Conservation (phyloP, 53 echinoderm and acorn worm species). For the Paelopatides confundens region DNA sequence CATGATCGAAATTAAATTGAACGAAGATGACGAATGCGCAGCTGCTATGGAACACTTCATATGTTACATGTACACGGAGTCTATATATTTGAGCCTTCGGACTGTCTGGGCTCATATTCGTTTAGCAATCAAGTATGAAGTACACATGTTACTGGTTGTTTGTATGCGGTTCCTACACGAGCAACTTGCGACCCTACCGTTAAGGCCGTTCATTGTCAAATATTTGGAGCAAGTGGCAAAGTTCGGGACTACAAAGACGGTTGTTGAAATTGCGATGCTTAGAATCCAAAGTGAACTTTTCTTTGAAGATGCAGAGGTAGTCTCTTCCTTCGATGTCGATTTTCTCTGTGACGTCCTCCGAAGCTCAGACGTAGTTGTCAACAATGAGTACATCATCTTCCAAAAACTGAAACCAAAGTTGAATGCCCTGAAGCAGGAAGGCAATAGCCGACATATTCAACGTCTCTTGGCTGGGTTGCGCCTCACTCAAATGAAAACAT, state of each 20-base stretch:
- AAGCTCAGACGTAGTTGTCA: too few relatives aligned
- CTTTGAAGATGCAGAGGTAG: neutral
- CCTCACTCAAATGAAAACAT: too few relatives aligned
- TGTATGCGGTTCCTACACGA: neutral
- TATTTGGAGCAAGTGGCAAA: neutral
- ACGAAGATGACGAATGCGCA: neutral
- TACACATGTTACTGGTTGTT: neutral
- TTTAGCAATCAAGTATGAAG: neutral
- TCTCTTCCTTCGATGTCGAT: too few relatives aligned
- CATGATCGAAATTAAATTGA: neutral
- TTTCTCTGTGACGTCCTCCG: too few relatives aligned
- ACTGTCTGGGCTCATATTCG: neutral
- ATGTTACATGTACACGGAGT: conserved; percentile 16
- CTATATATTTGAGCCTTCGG: neutral
- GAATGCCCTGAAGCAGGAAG: neutral
- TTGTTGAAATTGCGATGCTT: neutral
- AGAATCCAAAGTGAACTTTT: too few relatives aligned
- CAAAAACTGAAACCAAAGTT: too few relatives aligned
- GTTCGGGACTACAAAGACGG: neutral
- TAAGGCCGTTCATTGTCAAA: neutral
- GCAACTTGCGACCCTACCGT: neutral
- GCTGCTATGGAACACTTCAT: neutral
- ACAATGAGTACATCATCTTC: neutral
- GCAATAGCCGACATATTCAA: neutral
- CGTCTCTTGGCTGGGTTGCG: neutral